A percentile compares a stretch with the other conserved stretches of the same genome.
Evolutionary conservation across 2,797 vertebrate genomes (phyloP).

Genomic region (Erithacus rubecula): DNA sequence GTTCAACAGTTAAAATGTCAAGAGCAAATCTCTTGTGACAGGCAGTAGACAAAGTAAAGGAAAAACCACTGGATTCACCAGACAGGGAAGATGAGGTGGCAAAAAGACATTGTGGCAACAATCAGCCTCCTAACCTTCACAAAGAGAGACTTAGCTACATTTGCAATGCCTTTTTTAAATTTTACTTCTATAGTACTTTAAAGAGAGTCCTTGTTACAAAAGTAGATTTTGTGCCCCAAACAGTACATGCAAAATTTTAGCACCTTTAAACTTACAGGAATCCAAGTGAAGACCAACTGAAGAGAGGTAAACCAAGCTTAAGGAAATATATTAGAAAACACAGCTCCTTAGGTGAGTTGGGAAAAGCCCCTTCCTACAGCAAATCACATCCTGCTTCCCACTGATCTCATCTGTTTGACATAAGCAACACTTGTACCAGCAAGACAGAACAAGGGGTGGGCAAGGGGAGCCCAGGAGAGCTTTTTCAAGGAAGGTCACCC

Average conservation of each 20-base stretch:
- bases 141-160: not conserved
- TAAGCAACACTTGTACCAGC: not conserved
- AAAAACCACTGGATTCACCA: not conserved
- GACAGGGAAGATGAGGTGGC: not conserved
- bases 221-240: not conserved
- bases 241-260: not conserved
- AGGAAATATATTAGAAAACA: not conserved
- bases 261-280: not conserved
- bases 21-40: not conserved
- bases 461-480: not conserved
- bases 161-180: not conserved
- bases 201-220: not conserved
- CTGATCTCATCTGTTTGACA: not conserved
- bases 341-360: not conserved
- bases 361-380: not conserved
- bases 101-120: not conserved
- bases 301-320: not conserved
- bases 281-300: not conserved
- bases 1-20: not conserved
- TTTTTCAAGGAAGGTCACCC: not conserved
- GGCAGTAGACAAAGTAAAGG: not conserved
- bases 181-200: not conserved
- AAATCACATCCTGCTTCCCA: not conserved
- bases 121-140: not conserved
- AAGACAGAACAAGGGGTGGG: not conserved